Evolutionary conservation across 2,888 invertebrate genomes (phyloP), one percentile per base, ranked within the genome.

Genomic region (Pterostichus niger): DNA sequence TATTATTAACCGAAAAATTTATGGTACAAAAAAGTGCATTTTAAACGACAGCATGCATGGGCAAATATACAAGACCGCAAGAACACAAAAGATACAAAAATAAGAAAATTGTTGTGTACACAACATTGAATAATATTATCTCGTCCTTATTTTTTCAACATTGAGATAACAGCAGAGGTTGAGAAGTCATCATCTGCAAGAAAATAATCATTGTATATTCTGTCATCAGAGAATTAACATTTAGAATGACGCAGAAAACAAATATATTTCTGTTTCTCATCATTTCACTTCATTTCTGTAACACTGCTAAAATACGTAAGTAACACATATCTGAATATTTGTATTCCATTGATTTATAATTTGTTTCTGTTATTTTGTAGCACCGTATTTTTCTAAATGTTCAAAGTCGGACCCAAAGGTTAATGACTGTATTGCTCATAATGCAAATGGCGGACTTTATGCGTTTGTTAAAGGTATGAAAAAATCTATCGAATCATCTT

Each of bases 351-450:
- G 2, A 73, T 44, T 40, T n/a, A 31, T 33, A n/a, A 15, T 56
- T 33, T 6, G 3, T 56, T 52, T 52, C 0, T 80, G 73, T 56
- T 33, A 33, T 6, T 56, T 52, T 52, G 1, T 80, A 81, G 81
- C 81, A 6, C 81, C 81, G 6, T 81, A 81, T 81, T 81, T 81
- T 52, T 81, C 81, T 1, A 52, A 73, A 56, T 81, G 81, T 56
- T 81, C 81, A 9, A 81, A 56, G 24, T 24, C 52, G 24, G 81
- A 81, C 56, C 52, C 81, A 49, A 81, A 40, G 33, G 44, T 81
- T 5, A 71, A 81, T 17, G 81, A 81, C 6, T 81, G 81, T 56
- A 52, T 81, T 44, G 71, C 52, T 17, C 73, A 71, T 13, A 81
- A 81, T 35, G 81, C 73, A 10, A 81, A 81, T 81, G 81, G 71